Conservation (phyloP, 2,888 invertebrate species). For the Melieria crassipennis region DNA sequence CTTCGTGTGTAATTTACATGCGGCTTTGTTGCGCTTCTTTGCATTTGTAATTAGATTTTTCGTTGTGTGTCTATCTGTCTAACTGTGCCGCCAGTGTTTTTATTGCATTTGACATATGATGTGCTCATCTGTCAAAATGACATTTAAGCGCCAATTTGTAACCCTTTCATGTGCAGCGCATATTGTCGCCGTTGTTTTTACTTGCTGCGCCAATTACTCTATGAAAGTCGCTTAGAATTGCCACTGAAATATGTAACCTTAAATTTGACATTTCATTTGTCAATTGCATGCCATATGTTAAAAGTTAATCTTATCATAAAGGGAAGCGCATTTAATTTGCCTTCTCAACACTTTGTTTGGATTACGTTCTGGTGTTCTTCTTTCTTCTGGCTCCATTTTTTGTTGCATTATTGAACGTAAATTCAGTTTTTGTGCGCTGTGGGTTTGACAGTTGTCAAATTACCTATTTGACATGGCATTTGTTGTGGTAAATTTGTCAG, state of each 20-base stretch:
- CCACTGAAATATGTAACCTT: conserved; percentile 11
- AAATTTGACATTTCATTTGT: conserved; percentile 35
- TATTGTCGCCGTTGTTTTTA: background rate
- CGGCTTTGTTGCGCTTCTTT: conserved; percentile 44
- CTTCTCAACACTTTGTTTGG: background rate
- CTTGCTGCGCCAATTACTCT: conserved; percentile 1
- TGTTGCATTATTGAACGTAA: background rate
- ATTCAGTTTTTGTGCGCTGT: background rate
- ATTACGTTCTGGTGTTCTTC: background rate
- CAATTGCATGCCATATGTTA: conserved; percentile 30
- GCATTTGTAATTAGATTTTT: conserved; percentile 56
- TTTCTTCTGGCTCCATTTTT: background rate
- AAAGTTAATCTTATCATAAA: conserved; percentile 32
- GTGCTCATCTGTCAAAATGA: conserved; percentile 36
- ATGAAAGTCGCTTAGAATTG: conserved; percentile 13
- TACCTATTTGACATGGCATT: conserved; percentile 27
- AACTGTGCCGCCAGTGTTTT: background rate
- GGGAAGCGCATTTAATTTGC: conserved; percentile 16
- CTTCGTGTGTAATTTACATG: conserved; percentile 23
- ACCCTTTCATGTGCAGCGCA: conserved; percentile 12
- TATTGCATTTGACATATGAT: conserved; percentile 24
- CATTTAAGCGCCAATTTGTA: conserved; percentile 23
- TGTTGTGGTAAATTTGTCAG: conserved; percentile 24
- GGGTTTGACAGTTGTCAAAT: conserved; percentile 32
- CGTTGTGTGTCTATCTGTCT: too few relatives aligned